phyloP scores from a whole-genome alignment of 2,888 invertebrate species.

The Microdon myrmicae region DNA sequence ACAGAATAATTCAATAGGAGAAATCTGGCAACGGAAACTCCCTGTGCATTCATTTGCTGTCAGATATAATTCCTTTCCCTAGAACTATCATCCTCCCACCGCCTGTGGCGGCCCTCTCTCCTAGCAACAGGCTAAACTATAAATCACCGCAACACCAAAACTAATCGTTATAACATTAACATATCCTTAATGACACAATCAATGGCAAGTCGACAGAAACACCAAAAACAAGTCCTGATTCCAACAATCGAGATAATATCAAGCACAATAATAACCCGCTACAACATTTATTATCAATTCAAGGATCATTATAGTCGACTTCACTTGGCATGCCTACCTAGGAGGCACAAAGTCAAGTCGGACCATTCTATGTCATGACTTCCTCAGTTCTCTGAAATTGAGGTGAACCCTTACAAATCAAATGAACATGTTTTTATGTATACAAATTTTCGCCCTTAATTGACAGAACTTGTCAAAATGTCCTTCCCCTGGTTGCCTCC shows the following conservation, averaged over 20 bases:
- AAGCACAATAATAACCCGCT: constrained; percentile 5
- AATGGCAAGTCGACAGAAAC: background rate
- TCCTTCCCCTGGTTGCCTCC: constrained; percentile 9
- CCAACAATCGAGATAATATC: constrained; percentile 22
- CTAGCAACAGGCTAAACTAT: constrained; percentile 16
- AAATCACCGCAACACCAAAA: constrained; percentile 33
- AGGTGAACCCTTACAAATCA: constrained; percentile 5
- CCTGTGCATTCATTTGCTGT: too few relatives aligned
- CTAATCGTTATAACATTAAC: constrained; percentile 34
- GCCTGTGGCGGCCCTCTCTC: too few relatives aligned
- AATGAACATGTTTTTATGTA: constrained; percentile 12
- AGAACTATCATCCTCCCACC: too few relatives aligned
- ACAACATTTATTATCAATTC: constrained; percentile 42
- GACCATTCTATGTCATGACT: background rate
- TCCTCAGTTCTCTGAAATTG: constrained; percentile 11
- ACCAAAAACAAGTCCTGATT: constrained; percentile 2
- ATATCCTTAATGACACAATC: constrained; percentile 43
- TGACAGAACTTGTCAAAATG: constrained; percentile 35
- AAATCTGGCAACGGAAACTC: too few relatives aligned
- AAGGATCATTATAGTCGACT: constrained; percentile 45
- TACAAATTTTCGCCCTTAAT: constrained; percentile 18
- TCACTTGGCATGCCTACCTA: background rate
- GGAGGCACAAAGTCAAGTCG: constrained; percentile 3
- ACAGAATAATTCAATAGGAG: too few relatives aligned
- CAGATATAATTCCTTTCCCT: too few relatives aligned